phyloP scores from a whole-genome alignment of 2,797 vertebrate genomes.

The Pseudochromis fuscus region DNA sequence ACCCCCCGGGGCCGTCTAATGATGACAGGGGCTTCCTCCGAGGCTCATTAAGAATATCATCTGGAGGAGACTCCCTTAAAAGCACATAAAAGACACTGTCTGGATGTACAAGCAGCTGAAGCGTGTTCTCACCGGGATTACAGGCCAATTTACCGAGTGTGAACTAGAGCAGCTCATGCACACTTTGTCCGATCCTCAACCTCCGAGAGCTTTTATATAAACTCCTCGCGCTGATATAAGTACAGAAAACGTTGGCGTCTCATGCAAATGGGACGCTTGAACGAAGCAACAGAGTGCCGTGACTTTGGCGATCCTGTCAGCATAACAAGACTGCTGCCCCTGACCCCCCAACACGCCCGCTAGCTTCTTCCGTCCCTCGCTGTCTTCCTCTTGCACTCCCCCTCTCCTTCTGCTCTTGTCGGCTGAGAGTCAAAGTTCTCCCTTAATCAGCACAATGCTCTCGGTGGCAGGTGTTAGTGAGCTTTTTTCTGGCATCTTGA shows the following conservation, averaged over 20 bases:
- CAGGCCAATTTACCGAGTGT: conserved; percentile 68
- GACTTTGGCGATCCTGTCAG: conserved; percentile 65
- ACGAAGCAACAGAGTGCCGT: conserved; percentile 25
- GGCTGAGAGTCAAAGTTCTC: conserved; percentile 76
- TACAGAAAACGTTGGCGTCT: conserved; percentile 24
- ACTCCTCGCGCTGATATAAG: neutral
- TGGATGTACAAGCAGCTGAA: conserved; percentile 62
- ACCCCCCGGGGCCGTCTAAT: conserved; percentile 59
- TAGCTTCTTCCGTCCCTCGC: conserved; percentile 45
- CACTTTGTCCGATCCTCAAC: conserved; percentile 32
- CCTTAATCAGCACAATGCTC: conserved; percentile 84
- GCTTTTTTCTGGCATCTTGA: conserved; percentile 74
- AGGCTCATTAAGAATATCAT: conserved; percentile 79
- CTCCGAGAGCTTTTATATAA: conserved; percentile 15
- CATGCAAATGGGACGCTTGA: conserved; percentile 41
- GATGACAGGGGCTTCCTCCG: conserved; percentile 69
- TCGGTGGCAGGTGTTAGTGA: conserved; percentile 80
- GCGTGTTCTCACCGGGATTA: conserved; percentile 67
- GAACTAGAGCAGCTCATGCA: conserved; percentile 54
- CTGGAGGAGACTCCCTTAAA: conserved; percentile 72
- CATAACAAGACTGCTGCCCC: conserved; percentile 60
- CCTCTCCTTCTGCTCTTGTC: conserved; percentile 70
- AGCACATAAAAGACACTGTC: conserved; percentile 69
- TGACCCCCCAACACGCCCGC: conserved; percentile 53
- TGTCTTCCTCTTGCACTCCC: conserved; percentile 50